phyloP scores from a whole-genome alignment of 1,140 invertebrate species.

The Drosophila equinoxialis region DNA sequence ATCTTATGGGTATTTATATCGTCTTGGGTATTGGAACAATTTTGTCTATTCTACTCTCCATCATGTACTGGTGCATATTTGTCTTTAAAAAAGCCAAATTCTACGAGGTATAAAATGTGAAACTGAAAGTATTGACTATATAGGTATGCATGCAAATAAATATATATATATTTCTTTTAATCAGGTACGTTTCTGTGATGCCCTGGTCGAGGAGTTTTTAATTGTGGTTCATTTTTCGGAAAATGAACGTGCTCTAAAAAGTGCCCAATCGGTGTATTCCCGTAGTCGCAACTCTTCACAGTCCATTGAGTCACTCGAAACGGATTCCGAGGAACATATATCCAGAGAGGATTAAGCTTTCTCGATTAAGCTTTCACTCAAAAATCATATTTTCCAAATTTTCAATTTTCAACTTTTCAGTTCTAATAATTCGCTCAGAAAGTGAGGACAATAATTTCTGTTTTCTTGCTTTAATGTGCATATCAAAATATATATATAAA shows the following conservation, averaged over 20 bases:
- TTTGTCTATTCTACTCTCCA: conserved; percentile 77
- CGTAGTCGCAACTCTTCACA: conserved; percentile 75
- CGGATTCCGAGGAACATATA: conserved; percentile 65
- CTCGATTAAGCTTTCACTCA: conserved; percentile 54
- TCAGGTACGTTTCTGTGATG: conserved; percentile 87
- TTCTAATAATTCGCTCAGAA: conserved; percentile 44
- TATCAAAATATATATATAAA: conserved; percentile 30
- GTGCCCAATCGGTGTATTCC: conserved; percentile 73
- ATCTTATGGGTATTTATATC: conserved; percentile 89
- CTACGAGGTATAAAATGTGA: conserved; percentile 53
- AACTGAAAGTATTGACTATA: background rate
- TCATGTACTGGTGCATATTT: conserved; percentile 77
- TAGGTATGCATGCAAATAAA: too few species aligned
- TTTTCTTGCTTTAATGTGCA: conserved; percentile 20
- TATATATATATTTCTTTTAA: background rate
- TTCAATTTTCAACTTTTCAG: conserved; percentile 50
- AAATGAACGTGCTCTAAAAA: conserved; percentile 69
- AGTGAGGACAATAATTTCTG: conserved; percentile 22
- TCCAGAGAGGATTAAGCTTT: conserved; percentile 42
- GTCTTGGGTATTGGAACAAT: conserved; percentile 85
- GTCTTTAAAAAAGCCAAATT: conserved; percentile 67
- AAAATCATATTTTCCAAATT: conserved; percentile 44
- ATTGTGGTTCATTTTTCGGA: conserved; percentile 85
- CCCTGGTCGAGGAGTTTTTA: conserved; percentile 88
- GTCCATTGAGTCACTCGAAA: conserved; percentile 74